phyloP scores from a whole-genome alignment of 1,140 invertebrate species.

The Oreohelix idahoensis region DNA sequence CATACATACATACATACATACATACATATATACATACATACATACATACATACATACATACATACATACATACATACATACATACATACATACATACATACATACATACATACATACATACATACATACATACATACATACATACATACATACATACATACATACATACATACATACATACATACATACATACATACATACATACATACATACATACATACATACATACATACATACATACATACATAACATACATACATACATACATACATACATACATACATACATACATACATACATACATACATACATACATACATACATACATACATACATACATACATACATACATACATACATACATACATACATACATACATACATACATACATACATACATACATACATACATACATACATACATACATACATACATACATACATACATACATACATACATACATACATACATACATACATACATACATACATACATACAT shows the following conservation, averaged over 20 bases:
- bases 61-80: background rate
- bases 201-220: no score
- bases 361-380: conserved; percentile 9
- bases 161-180: background rate
- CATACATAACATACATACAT: no score
- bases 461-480: background rate
- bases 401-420: conserved; percentile 13
- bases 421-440: conserved; percentile 13
- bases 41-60: background rate
- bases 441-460: conserved; percentile 13
- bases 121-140: conserved; percentile 13
- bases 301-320: no score
- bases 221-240: no score
- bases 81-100: background rate
- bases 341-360: no score
- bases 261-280: no score
- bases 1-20: no score
- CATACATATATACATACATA: background rate
- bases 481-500: background rate
- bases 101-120: conserved; percentile 15
- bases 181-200: no score
- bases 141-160: conserved; percentile 10
- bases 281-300: no score
- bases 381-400: conserved; percentile 13
- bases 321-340: no score